Evolutionary conservation across 2,113 vertebrate species (phyloP), one percentile per base, ranked within the genome.

Genomic region (Panthera tigris): DNA sequence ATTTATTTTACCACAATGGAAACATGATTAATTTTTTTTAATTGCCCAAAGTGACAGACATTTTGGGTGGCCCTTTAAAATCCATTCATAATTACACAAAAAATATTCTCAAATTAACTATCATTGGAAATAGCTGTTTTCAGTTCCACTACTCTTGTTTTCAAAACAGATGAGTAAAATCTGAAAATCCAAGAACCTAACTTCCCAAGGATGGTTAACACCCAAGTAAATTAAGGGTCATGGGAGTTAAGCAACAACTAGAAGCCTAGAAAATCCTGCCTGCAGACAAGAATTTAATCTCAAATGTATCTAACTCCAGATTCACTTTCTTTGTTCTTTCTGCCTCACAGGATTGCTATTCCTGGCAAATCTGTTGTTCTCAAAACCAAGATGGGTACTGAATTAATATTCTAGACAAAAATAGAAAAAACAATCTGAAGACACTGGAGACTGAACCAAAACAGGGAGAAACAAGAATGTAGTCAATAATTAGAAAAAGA

Each of bases 271-370:
- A 93, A 96, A 63, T 65, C n/a, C 41, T 16, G 10, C 84, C 33
- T 33, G 27, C 21, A 61, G 45, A 39, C 55, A 33, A 33, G 65
- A 80, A 45, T 81, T 88, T 48, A 71, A 68, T 63, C 25, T 92
- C 39, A 76, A 78, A 94, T 61, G 33, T 92, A 6, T 78, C 57
- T 69, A 83, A 45, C 41, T 76, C 79, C 15, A 63, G 74, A 63
- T 83, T 78, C 25, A 68, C 79, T 90, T 52, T 95, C 78, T 89
- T 89, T 80, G 84, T 39, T 89, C n/a, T 89, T 71, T 92, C 48
- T 73, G n/a, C 7, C 68, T 74, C 80, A 18, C 1, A 27, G 27
- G 92, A 33, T 69, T 92, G 39, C 84, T 78, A 48, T 82, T 91
- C 50, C 61, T 83, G 50, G 63, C 36, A 83, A 92, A 73, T 52